A percentile compares a stretch with the other conserved stretches of the same genome.
These are phyloP conservation scores for Corythornis madagascariensis DNA, from an alignment of 2,113 vertebrate genomes.

Conservation along the genomic window DNA sequence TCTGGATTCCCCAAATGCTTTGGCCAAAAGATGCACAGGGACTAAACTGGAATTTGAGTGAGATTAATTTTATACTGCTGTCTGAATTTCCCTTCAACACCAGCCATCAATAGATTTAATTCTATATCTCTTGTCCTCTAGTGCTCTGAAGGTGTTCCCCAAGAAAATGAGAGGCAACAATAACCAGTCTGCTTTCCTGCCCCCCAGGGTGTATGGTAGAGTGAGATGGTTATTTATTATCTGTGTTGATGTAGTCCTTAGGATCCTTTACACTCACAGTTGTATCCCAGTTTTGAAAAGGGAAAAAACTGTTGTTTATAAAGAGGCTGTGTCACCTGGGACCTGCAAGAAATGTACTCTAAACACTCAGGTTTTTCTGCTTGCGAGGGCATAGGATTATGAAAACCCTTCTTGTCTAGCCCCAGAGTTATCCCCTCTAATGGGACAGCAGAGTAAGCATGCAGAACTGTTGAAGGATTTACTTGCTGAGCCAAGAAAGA, in stretches of 20 bases:
- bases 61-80: background rate
- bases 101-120: background rate
- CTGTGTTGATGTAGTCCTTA: background rate
- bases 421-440: background rate
- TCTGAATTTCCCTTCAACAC: background rate
- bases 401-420: background rate
- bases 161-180: background rate
- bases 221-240: background rate
- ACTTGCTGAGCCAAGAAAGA: constrained; percentile 6
- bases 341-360: background rate
- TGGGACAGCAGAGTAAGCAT: background rate
- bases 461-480: constrained; percentile 43
- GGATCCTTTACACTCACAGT: background rate
- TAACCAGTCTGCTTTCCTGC: background rate
- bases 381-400: background rate
- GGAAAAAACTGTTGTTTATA: background rate
- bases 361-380: background rate
- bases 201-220: background rate
- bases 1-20: background rate
- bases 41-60: background rate
- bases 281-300: background rate
- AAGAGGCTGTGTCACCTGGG: background rate
- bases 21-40: background rate
- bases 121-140: background rate
- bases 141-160: background rate